phyloP scores from a whole-genome alignment of 2,888 invertebrate species.

The Macrophya alboannulata region DNA sequence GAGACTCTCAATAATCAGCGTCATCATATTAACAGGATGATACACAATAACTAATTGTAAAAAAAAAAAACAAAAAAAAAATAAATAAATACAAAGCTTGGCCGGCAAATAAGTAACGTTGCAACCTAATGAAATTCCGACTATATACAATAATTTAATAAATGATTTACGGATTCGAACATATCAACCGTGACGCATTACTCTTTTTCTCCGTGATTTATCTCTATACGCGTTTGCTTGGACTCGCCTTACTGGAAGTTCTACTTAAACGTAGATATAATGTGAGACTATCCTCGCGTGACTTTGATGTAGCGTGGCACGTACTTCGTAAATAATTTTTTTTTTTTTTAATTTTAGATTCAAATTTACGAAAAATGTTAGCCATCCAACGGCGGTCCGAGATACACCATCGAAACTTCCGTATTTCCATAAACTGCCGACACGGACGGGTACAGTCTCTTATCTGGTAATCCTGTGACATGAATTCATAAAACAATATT shows the following conservation, averaged over 20 bases:
- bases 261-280: constrained; percentile 67
- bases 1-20: constrained; percentile 6
- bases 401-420: constrained; percentile 99
- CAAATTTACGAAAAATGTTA: constrained; percentile 81
- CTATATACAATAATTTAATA: constrained; percentile 15
- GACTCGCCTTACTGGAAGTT: constrained; percentile 61
- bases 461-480: constrained; percentile 92
- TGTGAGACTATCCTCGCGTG: constrained; percentile 27
- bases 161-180: neutral
- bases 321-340: neutral
- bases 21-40: neutral
- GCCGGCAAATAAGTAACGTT: neutral
- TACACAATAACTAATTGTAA: neutral
- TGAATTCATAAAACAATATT: neutral
- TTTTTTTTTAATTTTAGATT: neutral
- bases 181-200: neutral
- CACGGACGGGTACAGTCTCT: constrained; percentile 96
- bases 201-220: neutral
- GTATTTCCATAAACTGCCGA: constrained; percentile 99
- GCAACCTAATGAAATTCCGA: constrained; percentile 22
- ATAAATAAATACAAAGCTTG: constrained; percentile 24
- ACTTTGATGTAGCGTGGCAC: constrained; percentile 12
- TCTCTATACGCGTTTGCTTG: constrained; percentile 1
- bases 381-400: constrained; percentile 98
- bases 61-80: neutral